phyloP scores from a whole-genome alignment of 1,140 invertebrate genomes.

The Xylocopa sonorina region DNA sequence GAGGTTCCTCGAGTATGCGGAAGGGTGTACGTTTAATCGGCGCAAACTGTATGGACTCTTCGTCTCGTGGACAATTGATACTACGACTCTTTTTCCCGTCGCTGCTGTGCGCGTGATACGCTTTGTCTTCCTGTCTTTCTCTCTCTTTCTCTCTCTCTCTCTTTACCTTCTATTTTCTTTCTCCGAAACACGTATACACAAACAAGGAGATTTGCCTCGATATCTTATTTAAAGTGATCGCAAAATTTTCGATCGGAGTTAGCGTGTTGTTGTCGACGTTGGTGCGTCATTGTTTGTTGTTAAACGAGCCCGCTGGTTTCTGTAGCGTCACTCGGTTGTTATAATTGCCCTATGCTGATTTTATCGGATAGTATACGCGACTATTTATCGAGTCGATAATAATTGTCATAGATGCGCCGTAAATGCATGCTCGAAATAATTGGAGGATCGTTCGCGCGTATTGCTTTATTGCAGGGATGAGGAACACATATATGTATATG shows the following conservation, averaged over 20 bases:
- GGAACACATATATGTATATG: too few species aligned
- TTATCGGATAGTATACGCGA: neutral
- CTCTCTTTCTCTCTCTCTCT: too few species aligned
- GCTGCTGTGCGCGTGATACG: neutral
- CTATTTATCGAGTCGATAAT: neutral
- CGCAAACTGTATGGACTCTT: neutral
- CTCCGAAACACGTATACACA: neutral
- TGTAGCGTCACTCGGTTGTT: neutral
- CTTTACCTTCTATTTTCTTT: too few species aligned
- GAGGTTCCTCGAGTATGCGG: slow-evolving; percentile 56
- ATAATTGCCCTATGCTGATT: neutral
- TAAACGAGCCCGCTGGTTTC: neutral
- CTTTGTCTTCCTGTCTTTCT: too few species aligned
- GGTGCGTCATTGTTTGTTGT: neutral
- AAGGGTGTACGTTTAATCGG: slow-evolving; percentile 50
- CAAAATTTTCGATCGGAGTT: neutral
- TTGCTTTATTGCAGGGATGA: neutral
- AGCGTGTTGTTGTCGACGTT: neutral
- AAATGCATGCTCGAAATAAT: neutral
- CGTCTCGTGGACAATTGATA: slow-evolving; percentile 15
- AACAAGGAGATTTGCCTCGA: neutral
- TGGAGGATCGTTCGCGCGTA: neutral
- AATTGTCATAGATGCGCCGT: neutral
- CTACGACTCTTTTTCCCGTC: neutral
- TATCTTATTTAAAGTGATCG: neutral